phyloP scores from a whole-genome alignment of 2,797 vertebrate species.

The Sebastes elongatus region DNA sequence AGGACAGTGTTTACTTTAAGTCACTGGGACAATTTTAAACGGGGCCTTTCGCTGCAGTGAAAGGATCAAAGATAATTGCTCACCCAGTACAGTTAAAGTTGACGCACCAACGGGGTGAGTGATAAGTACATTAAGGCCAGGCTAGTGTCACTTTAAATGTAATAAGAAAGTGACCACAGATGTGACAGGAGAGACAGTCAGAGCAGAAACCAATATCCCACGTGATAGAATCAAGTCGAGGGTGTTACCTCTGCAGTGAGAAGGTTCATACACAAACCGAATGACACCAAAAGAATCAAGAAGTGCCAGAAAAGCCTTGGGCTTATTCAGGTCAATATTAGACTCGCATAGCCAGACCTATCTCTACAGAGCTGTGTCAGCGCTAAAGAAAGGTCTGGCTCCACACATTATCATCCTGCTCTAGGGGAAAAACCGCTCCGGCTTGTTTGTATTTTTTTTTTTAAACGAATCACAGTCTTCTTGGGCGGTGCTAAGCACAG shows the following conservation, averaged over 20 bases:
- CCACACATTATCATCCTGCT: neutral
- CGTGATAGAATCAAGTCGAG: neutral
- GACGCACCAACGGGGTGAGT: neutral
- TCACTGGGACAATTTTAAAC: neutral
- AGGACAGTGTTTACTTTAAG: neutral
- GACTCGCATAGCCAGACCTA: neutral
- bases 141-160: neutral
- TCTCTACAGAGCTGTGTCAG: neutral
- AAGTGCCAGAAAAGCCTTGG: neutral
- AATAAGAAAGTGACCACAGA: neutral
- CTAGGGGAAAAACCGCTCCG: neutral
- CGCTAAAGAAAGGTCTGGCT: neutral
- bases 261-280: neutral
- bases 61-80: neutral
- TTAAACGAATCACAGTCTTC: neutral
- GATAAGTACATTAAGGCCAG: neutral
- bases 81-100: neutral
- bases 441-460: neutral
- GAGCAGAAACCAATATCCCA: neutral
- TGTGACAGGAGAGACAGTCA: neutral
- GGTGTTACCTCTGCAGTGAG: neutral
- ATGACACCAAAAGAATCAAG: neutral
- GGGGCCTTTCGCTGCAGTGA: neutral
- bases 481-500: neutral
- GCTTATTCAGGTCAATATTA: neutral